Base-by-base conservation (phyloP, 2,113 vertebrate genomes). In the Tyrannus savana region DNA sequence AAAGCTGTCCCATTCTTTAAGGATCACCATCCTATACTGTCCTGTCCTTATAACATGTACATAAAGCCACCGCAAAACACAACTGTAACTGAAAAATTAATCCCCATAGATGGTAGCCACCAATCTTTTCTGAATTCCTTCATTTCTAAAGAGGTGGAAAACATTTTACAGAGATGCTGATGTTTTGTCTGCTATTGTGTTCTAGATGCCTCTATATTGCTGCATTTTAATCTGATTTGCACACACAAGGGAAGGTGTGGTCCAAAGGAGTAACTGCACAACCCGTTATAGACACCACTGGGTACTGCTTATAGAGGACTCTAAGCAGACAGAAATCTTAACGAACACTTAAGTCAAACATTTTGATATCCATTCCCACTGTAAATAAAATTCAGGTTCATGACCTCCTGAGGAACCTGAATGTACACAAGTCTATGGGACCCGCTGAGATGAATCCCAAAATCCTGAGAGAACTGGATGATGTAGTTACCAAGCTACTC, bases 231-330 rank as follows among this genome's bases (percentile, higher is more conserved):
- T 25, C 22, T 2, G 3, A 19, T 78, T 75, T 47, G 12, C 27
- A 72, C 25, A 75, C 8, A 16, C 0, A 27, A 7, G 19, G 28
- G 14, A 19, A 76, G 23, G 27, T 33, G 0, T 27, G 11, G 6
- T 31, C 71, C 30, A 64, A 86, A 58, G 50, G 47, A 63, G 13
- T 58, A 91, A 66, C 28, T 53, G 66, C 19, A 58, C 22, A 58
- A 50, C 14, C 33, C 10, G 6, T 19, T 28, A 35, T 0, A 87
- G 35, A 66, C 23, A 64, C 11, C 35, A 28, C 25, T 19, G 12
- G 22, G 9, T 58, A 14, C 21, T 37, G 41, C 28, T 86, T 76
- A 37, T 14, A 86, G 27, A 92, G 14, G 23, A 24, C 49, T 50
- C 15, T 47, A 68, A 72, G 53, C 15, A 69, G 35, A 39, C 58